Conservation (phyloP, 1,140 invertebrate genomes). For the Oedothorax gibbosus region DNA sequence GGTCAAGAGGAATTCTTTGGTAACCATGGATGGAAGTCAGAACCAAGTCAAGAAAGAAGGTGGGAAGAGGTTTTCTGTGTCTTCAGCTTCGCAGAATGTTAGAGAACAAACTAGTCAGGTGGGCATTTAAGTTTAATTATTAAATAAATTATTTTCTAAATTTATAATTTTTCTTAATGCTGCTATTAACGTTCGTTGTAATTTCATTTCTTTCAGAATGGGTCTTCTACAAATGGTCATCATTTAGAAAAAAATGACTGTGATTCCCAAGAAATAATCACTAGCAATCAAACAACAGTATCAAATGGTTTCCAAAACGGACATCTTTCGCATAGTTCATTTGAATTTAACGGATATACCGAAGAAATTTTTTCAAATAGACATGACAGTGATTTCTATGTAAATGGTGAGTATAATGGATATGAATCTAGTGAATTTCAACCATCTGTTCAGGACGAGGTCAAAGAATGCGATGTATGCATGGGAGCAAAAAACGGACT, state of each 20-base stretch:
- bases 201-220: slow-evolving; percentile 31
- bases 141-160: neutral
- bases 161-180: neutral
- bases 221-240: slow-evolving; percentile 6
- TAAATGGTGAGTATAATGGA: slow-evolving; percentile 55
- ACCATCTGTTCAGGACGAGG: neutral
- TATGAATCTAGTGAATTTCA: slow-evolving; percentile 56
- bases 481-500: slow-evolving; percentile 34
- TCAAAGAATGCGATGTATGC: slow-evolving; percentile 20
- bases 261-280: slow-evolving; percentile 1
- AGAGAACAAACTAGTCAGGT: slow-evolving; percentile 54
- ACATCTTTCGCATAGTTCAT: neutral
- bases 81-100: neutral
- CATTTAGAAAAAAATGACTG: neutral
- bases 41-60: neutral
- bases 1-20: slow-evolving; percentile 41
- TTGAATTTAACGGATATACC: slow-evolving; percentile 16
- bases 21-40: neutral
- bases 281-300: neutral
- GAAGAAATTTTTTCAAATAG: slow-evolving; percentile 26
- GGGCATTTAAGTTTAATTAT: neutral
- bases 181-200: neutral
- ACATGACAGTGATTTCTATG: slow-evolving; percentile 41
- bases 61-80: neutral
- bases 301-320: slow-evolving; percentile 32